Percentiles rank a stretch among this genome's conserved stretches.
phyloP scores from a whole-genome alignment of 2,113 vertebrate species.

The Brachypteracias leptosomus region DNA sequence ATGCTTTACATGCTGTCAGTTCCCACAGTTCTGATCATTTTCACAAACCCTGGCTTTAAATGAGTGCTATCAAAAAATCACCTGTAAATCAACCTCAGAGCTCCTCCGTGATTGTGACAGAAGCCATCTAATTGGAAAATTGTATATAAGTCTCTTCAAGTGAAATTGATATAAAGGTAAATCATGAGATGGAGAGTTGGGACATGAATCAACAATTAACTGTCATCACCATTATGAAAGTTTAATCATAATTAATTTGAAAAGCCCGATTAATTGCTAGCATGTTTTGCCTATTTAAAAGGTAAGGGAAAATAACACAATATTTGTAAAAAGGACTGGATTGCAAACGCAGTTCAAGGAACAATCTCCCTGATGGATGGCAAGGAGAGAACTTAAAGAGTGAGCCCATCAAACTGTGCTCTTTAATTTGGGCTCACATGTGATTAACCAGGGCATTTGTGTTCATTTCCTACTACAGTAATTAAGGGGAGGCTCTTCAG shows the following conservation, averaged over 20 bases:
- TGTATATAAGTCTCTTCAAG: constrained; percentile 36
- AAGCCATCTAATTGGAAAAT: constrained; percentile 64
- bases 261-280: constrained; percentile 68
- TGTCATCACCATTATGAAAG: constrained; percentile 63
- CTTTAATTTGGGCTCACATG: constrained; percentile 59
- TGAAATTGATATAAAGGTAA: constrained; percentile 63
- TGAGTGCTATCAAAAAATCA: constrained; percentile 30
- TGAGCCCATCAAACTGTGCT: constrained; percentile 24
- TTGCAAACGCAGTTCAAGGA: constrained; percentile 23
- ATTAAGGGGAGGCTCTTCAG: constrained; percentile 47
- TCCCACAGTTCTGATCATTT: not conserved
- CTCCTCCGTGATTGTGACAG: not conserved
- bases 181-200: constrained; percentile 44
- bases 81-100: constrained; percentile 19
- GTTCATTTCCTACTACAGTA: constrained; percentile 53
- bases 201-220: constrained; percentile 70
- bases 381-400: not conserved
- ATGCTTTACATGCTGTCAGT: not conserved
- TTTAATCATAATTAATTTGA: constrained; percentile 74
- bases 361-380: not conserved
- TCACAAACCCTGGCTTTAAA: constrained; percentile 21
- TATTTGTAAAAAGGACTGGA: constrained; percentile 19
- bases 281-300: constrained; percentile 50
- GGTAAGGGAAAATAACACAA: not conserved
- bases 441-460: constrained; percentile 48